phyloP scores from a whole-genome alignment of 2,888 invertebrate genomes.

The Raillietiella orientalis region DNA sequence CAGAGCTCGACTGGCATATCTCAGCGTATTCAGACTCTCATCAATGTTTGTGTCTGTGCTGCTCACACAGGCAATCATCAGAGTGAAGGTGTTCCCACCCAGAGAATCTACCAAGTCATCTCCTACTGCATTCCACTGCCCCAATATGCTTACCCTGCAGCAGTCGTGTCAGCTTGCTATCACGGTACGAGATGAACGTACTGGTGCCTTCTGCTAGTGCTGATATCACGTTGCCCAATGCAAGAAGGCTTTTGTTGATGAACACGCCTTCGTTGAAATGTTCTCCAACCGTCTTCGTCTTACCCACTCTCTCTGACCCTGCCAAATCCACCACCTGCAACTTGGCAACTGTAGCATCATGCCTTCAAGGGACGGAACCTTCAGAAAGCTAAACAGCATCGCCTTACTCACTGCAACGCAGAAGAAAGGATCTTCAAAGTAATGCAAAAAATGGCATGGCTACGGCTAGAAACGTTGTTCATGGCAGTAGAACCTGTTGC shows the following conservation, averaged over 20 bases:
- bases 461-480: constrained; percentile 56
- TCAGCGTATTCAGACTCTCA: constrained; percentile 46
- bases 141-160: too few relatives aligned
- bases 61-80: constrained; percentile 58
- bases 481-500: constrained; percentile 58
- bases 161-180: constrained; percentile 48
- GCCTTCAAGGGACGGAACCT: too few relatives aligned
- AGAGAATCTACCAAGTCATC: constrained; percentile 31
- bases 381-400: too few relatives aligned
- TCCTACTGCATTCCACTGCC: too few relatives aligned
- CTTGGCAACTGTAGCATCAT: too few relatives aligned
- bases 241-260: constrained; percentile 55
- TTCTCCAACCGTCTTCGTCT: too few relatives aligned
- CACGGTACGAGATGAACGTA: constrained; percentile 45
- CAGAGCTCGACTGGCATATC: constrained; percentile 55
- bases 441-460: constrained; percentile 59
- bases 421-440: constrained; percentile 42
- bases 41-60: constrained; percentile 52
- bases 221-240: constrained; percentile 61
- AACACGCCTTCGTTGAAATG: constrained; percentile 59
- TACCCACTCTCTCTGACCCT: constrained; percentile 52
- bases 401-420: too few relatives aligned
- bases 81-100: constrained; percentile 56
- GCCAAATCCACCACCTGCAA: constrained; percentile 63
- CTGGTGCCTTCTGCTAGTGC: constrained; percentile 50